phyloP scores from a whole-genome alignment of 2,113 vertebrate genomes.

The Ciconia boyciana region DNA sequence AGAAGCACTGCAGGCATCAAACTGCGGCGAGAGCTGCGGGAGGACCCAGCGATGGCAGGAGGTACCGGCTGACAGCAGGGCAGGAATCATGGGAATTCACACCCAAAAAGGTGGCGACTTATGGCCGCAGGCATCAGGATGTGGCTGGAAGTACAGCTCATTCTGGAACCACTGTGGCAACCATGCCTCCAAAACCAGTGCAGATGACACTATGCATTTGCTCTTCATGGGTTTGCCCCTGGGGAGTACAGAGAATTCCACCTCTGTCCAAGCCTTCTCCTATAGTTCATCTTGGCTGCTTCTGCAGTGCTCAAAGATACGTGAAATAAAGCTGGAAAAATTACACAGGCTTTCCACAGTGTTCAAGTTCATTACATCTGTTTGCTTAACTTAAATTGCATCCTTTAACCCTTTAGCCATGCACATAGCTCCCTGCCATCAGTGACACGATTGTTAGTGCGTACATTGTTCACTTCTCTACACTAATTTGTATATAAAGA shows the following conservation, averaged over 20 bases:
- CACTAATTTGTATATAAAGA: not conserved
- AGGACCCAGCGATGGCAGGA: not conserved
- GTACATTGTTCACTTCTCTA: not conserved
- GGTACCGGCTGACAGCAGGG: not conserved
- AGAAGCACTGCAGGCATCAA: rapidly evolving
- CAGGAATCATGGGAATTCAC: not conserved
- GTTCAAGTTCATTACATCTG: not conserved
- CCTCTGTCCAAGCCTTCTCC: not conserved
- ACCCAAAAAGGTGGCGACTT: not conserved
- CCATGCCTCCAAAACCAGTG: not conserved
- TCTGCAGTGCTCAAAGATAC: not conserved
- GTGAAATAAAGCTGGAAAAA: not conserved
- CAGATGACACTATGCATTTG: not conserved
- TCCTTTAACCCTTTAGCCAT: not conserved
- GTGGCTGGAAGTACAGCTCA: not conserved
- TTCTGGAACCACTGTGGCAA: not conserved
- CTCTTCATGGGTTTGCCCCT: not conserved
- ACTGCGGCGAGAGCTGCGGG: rapidly evolving
- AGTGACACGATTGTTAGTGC: not conserved
- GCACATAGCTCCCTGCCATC: not conserved
- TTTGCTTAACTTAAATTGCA: not conserved
- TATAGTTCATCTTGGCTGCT: not conserved
- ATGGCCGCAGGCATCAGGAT: rapidly evolving
- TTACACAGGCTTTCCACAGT: not conserved
- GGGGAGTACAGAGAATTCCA: not conserved